Base-by-base conservation (phyloP, 1,140 invertebrate species). In the Eupristina koningsbergeri region DNA sequence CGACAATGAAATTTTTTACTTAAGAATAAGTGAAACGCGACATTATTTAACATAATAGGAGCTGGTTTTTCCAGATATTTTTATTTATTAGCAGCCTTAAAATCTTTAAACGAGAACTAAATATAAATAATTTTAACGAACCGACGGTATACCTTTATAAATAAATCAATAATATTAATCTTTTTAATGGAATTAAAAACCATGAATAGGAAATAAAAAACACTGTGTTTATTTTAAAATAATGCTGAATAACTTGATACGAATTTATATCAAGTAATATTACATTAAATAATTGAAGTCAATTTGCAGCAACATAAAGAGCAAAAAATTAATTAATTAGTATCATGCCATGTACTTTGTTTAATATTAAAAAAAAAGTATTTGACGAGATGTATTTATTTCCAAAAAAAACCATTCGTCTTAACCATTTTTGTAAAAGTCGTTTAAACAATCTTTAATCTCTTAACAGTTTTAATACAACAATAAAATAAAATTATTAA, bases 101-200 rank as follows among this genome's bases (percentile, higher is more conserved):
- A 76, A 26, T 75, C 61, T 19, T 8, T 47, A 47, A 61, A 45
- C 80, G 80, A 76, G n/a, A 53, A 63, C 29, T 47, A 41, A 26
- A 82, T 53, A 75, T 75, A n/a, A n/a, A n/a, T n/a, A n/a, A 69
- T 80, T 63, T 82, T 39, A 41, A 74, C 22, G 77, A 85, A 58
- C 64, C 73, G 79, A 85, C 74, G 29, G n/a, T 8, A 73, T 75
- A 73, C 75, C 75, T 81, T 83, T 36, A 39, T 34, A 61, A 74
- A 81, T 61, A 81, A 74, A 63, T 81, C 69, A 67, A 41, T 45
- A 63, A 39, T 17, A 31, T 34, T 39, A 41, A 53, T 53, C 74
- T 45, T 74, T 74, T 45, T 45, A 5, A 11, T 45, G 41, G 11
- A 45, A 45, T 45, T 7, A 45, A 45, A 11, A 45, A 45, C 41